Conservation (phyloP, 2,888 invertebrate genomes). For the Phasia obesa region DNA sequence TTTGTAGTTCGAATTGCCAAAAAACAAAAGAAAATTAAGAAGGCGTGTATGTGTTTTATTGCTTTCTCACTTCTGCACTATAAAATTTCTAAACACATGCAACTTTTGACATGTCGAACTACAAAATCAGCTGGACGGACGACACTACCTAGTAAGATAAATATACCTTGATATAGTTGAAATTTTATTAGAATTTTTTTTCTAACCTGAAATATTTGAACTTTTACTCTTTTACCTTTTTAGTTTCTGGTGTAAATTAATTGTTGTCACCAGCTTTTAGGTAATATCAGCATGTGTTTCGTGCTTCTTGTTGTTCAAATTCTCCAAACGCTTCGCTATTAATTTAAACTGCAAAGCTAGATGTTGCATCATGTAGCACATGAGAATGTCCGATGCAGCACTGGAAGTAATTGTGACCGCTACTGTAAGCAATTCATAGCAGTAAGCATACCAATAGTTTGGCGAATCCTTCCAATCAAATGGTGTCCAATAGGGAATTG, state of each 20-base stretch:
- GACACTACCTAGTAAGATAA: no score
- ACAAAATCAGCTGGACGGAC: no score
- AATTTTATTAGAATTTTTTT: not conserved
- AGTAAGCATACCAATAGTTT: slow-evolving; percentile 75
- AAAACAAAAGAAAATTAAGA: no score
- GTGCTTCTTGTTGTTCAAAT: slow-evolving; percentile 37
- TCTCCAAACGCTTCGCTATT: slow-evolving; percentile 74
- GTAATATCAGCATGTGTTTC: slow-evolving; percentile 44
- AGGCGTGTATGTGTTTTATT: no score
- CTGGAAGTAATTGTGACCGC: slow-evolving; percentile 75
- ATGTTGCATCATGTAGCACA: slow-evolving; percentile 78
- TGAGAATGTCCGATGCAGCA: slow-evolving; percentile 74
- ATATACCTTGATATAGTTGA: not conserved
- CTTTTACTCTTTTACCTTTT: slow-evolving; percentile 43
- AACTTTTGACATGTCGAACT: no score
- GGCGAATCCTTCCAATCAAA: slow-evolving; percentile 76
- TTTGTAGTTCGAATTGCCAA: no score
- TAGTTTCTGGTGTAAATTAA: slow-evolving; percentile 61
- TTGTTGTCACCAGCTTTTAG: slow-evolving; percentile 33
- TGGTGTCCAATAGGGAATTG: slow-evolving; percentile 78
- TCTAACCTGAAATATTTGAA: no score
- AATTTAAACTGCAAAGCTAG: slow-evolving; percentile 75
- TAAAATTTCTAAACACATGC: no score
- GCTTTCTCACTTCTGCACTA: no score
- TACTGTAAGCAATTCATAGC: slow-evolving; percentile 76